A percentile compares a stretch with the other conserved stretches of the same genome.
Conservation (phyloP, 1,140 invertebrate genomes). For the Andricus grossulariae region DNA sequence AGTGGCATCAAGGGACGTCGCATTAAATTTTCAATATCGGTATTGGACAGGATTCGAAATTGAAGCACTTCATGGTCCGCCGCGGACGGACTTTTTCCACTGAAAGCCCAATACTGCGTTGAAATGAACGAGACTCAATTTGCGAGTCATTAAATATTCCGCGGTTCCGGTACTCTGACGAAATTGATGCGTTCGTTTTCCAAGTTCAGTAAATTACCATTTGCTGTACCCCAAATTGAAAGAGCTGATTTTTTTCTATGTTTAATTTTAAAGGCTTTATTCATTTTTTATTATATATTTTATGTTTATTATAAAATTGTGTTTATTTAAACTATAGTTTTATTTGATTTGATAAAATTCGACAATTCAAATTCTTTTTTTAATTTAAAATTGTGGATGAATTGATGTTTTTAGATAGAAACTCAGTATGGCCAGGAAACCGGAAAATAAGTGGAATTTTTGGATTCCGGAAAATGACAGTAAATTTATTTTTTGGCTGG, state of each 20-base stretch:
- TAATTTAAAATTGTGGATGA: too few relatives aligned
- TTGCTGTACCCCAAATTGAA: neutral
- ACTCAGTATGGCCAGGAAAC: too few relatives aligned
- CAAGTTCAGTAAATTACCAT: neutral
- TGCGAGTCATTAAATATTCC: constrained; percentile 26
- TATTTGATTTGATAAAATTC: too few relatives aligned
- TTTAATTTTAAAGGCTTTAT: too few relatives aligned
- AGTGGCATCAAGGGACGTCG: neutral
- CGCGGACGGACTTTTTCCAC: constrained; percentile 6
- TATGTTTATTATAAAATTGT: too few relatives aligned
- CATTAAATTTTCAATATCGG: constrained; percentile 10
- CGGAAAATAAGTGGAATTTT: too few relatives aligned
- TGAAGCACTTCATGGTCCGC: constrained; percentile 1
- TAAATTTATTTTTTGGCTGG: too few relatives aligned
- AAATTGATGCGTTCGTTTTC: constrained; percentile 15
- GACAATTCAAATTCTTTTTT: too few relatives aligned
- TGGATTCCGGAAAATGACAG: too few relatives aligned
- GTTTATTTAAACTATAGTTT: too few relatives aligned
- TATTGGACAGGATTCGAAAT: neutral
- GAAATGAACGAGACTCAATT: constrained; percentile 20
- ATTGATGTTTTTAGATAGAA: too few relatives aligned
- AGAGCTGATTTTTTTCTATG: neutral
- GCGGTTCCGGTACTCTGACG: neutral
- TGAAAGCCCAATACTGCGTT: constrained; percentile 3
- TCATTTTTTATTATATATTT: too few relatives aligned